Conservation (phyloP, 2,113 vertebrate genomes). For the Channa argus region DNA sequence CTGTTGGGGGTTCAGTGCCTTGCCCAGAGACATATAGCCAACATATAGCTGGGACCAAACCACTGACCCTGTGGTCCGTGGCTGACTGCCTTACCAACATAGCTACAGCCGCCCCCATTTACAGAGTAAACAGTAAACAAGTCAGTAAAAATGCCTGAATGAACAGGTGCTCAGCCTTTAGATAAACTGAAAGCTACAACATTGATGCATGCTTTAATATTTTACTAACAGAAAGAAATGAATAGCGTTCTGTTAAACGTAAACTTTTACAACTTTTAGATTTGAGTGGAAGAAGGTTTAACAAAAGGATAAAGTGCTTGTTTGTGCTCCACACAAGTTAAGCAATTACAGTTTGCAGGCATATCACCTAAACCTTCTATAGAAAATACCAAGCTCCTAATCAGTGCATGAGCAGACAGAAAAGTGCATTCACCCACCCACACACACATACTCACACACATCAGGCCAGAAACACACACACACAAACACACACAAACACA, state of each 20-base stretch:
- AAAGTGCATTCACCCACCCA: conserved; percentile 51
- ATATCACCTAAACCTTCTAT: conserved; percentile 10
- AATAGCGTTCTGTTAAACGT: too few relatives aligned
- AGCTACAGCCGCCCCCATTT: too few relatives aligned
- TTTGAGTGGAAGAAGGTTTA: background rate
- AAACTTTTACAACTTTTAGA: background rate
- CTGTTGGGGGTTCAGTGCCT: too few relatives aligned
- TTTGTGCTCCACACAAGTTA: background rate
- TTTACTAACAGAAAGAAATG: too few relatives aligned
- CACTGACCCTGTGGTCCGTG: too few relatives aligned
- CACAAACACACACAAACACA: conserved; percentile 3
- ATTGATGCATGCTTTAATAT: too few relatives aligned
- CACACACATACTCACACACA: conserved; percentile 13
- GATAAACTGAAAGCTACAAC: background rate
- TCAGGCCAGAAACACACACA: background rate
- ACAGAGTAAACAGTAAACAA: too few relatives aligned
- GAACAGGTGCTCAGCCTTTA: background rate
- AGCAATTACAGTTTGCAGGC: background rate
- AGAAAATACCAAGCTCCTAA: conserved; percentile 39
- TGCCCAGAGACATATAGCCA: too few relatives aligned
- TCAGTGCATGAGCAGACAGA: conserved; percentile 42
- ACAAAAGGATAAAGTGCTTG: background rate
- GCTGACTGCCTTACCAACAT: too few relatives aligned
- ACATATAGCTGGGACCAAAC: too few relatives aligned
- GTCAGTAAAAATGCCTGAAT: background rate